These are phyloP conservation scores for Acanthornis magna DNA, from an alignment of 2,797 vertebrate species.

Conservation along the genomic window DNA sequence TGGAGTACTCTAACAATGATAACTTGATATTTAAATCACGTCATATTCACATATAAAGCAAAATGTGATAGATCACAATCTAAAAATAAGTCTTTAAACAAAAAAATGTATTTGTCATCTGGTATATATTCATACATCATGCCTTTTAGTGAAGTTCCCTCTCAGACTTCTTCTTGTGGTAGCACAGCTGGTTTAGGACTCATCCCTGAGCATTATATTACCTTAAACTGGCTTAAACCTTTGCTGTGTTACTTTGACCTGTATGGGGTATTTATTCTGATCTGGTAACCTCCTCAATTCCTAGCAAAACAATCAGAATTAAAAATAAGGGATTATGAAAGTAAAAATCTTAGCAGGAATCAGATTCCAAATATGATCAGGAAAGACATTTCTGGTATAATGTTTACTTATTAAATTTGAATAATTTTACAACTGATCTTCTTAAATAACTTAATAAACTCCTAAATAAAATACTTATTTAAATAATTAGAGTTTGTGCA, in stretches of 20 bases:
- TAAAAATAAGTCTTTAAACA: background rate
- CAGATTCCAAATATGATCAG: slow-evolving; percentile 55
- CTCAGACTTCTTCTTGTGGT: background rate
- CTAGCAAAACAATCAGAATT: slow-evolving; percentile 61
- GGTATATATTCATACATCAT: background rate
- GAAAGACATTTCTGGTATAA: slow-evolving; percentile 44
- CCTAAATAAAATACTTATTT: slow-evolving; percentile 6
- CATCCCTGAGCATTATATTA: background rate
- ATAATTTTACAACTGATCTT: slow-evolving; percentile 40
- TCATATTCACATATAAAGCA: background rate
- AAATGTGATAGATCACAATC: background rate
- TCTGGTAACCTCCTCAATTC: slow-evolving; percentile 54
- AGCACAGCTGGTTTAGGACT: background rate
- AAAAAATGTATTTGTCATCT: background rate
- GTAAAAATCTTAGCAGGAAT: slow-evolving; percentile 54
- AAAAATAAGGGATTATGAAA: slow-evolving; percentile 66
- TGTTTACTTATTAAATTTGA: slow-evolving; percentile 46
- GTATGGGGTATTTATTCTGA: slow-evolving; percentile 55
- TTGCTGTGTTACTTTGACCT: slow-evolving; percentile 33
- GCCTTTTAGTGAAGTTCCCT: background rate
- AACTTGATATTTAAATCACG: background rate
- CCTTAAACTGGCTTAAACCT: slow-evolving; percentile 38
- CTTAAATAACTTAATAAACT: slow-evolving; percentile 34
- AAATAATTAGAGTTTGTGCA: background rate
- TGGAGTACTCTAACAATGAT: background rate